A percentile compares a stretch with the other conserved stretches of the same genome.
phyloP scores from a whole-genome alignment of 1,140 invertebrate genomes.

The Magallana gigas region DNA sequence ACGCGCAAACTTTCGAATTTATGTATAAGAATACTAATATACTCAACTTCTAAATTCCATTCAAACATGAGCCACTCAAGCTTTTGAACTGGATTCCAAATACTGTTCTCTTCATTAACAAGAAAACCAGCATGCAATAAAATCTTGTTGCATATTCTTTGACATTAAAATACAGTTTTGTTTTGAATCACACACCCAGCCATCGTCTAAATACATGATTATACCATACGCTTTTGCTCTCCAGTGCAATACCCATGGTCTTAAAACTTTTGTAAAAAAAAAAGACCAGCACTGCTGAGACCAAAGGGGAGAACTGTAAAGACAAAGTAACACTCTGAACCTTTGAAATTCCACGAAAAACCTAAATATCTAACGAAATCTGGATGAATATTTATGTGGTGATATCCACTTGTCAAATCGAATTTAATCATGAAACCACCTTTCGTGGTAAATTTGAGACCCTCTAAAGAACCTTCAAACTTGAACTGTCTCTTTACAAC shows the following conservation, averaged over 20 bases:
- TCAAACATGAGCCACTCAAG: constrained; percentile 15
- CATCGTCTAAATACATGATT: constrained; percentile 4
- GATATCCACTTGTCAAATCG: constrained; percentile 45
- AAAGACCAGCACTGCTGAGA: constrained; percentile 34
- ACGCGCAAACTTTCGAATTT: neutral
- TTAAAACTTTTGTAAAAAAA: constrained; percentile 43
- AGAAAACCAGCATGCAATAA: constrained; percentile 13
- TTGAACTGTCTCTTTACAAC: constrained; percentile 25
- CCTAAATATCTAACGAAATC: neutral
- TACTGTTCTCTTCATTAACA: constrained; percentile 40
- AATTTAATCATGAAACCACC: constrained; percentile 40
- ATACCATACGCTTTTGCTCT: constrained; percentile 30
- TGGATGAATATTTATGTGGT: constrained; percentile 44
- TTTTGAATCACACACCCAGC: neutral
- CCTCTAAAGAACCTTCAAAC: constrained; percentile 7
- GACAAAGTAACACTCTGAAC: too few relatives aligned
- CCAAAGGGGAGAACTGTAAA: too few relatives aligned
- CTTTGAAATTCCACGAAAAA: too few relatives aligned
- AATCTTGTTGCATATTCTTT: constrained; percentile 39
- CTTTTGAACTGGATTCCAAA: constrained; percentile 33
- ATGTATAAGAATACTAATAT: constrained; percentile 5
- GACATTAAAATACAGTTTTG: constrained; percentile 38
- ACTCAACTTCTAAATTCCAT: neutral
- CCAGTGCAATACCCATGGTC: constrained; percentile 46
- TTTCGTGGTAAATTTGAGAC: neutral